phyloP scores from a whole-genome alignment of 2,888 invertebrate genomes.

The Liodrosophila aerea region DNA sequence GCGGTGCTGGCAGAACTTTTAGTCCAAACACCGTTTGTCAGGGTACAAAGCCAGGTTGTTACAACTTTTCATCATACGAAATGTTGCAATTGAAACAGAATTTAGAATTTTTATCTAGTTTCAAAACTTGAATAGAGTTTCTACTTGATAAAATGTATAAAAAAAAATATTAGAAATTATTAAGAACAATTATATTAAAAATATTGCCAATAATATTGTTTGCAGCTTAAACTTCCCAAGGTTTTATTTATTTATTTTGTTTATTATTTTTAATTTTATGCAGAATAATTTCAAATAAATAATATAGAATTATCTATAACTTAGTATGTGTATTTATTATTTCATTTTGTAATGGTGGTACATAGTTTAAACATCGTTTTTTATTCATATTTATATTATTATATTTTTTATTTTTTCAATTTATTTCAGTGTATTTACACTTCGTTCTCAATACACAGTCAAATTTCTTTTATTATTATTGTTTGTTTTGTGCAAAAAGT shows the following conservation, averaged over 20 bases:
- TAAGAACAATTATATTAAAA: too few species aligned
- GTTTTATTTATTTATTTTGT: too few species aligned
- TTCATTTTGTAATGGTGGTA: too few species aligned
- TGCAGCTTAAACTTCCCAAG: too few species aligned
- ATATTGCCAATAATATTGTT: too few species aligned
- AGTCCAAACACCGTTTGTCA: constrained; percentile 27
- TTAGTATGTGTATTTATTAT: too few species aligned
- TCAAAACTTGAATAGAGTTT: neutral
- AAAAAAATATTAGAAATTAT: neutral
- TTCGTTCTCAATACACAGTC: constrained; percentile 13
- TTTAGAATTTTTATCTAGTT: constrained; percentile 8
- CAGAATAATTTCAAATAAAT: too few species aligned
- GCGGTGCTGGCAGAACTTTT: constrained; percentile 57
- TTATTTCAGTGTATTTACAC: constrained; percentile 16
- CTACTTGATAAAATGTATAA: too few species aligned
- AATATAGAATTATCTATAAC: too few species aligned
- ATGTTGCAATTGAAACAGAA: constrained; percentile 20
- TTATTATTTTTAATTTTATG: too few species aligned
- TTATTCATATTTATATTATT: neutral
- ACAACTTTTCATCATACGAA: constrained; percentile 14
- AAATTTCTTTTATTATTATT: constrained; percentile 48
- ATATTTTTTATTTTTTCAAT: neutral
- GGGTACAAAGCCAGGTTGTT: constrained; percentile 27
- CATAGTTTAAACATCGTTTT: neutral
- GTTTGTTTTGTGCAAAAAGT: constrained; percentile 58